A percentile compares a stretch with the other conserved stretches of the same genome.
Evolutionary conservation across 2,797 vertebrate genomes (phyloP).

Genomic region (Coregonus ussuriensis): DNA sequence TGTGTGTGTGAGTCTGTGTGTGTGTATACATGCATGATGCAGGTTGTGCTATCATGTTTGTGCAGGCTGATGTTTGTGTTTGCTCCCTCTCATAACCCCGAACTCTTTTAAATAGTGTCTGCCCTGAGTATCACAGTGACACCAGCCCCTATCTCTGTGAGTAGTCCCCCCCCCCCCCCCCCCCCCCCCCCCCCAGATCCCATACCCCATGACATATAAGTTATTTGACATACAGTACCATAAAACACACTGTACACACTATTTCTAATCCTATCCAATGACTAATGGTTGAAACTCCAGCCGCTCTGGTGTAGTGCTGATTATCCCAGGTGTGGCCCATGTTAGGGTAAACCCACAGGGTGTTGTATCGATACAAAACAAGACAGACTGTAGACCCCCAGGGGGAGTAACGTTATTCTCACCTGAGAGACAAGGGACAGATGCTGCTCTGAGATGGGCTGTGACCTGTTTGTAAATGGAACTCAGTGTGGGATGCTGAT

Average conservation of each 20-base stretch:
- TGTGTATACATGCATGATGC: conserved; percentile 4
- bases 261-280: not conserved
- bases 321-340: conserved; percentile 26
- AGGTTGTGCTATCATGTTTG: conserved; percentile 41
- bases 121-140: not conserved
- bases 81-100: conserved; percentile 30
- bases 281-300: conserved; percentile 14
- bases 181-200: not conserved
- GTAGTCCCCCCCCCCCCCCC: not conserved
- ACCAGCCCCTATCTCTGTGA: conserved; percentile 32
- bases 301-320: not conserved
- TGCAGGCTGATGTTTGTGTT: conserved; percentile 46
- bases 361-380: conserved; percentile 35
- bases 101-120: conserved; percentile 27
- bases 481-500: conserved; percentile 24
- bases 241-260: not conserved
- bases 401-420: conserved; percentile 7
- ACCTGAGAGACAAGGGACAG: conserved; percentile 23
- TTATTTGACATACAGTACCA: not conserved
- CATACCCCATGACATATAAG: not conserved
- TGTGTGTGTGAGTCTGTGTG: not conserved
- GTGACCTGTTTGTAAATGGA: conserved; percentile 27
- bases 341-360: conserved; percentile 25
- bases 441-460: conserved; percentile 9
- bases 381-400: conserved; percentile 28